phyloP scores from a whole-genome alignment of 2,888 invertebrate species.

The Pollenia angustigena region DNA sequence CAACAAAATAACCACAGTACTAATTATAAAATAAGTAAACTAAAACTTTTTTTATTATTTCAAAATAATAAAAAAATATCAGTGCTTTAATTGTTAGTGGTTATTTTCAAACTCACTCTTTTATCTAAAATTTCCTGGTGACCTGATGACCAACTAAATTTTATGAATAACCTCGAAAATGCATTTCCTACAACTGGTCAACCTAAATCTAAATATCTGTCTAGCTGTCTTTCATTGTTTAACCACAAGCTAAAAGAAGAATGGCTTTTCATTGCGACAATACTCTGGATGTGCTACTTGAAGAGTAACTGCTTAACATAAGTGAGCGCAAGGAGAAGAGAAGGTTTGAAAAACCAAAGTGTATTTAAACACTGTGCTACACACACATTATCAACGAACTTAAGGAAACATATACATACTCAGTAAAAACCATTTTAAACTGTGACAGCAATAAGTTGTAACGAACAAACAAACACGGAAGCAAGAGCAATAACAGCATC shows the following conservation, averaged over 20 bases:
- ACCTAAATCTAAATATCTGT: constrained; percentile 8
- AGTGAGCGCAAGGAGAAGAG: background rate
- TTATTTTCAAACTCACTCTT: no score
- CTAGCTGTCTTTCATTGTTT: constrained; percentile 26
- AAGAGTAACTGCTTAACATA: constrained; percentile 2
- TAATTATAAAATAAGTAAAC: no score
- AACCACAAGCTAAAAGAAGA: constrained; percentile 58
- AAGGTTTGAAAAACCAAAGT: constrained; percentile 25
- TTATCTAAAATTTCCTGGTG: no score
- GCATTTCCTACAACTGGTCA: constrained; percentile 31
- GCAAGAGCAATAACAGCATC: no score
- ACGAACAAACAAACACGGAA: constrained; percentile 14
- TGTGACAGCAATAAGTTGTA: constrained; percentile 41
- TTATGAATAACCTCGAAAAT: background rate
- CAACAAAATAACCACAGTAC: no score
- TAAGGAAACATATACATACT: background rate
- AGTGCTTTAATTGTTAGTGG: no score
- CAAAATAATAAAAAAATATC: no score
- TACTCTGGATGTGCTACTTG: constrained; percentile 2
- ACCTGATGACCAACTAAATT: no score
- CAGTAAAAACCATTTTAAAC: constrained; percentile 33
- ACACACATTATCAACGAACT: background rate
- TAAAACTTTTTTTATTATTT: no score
- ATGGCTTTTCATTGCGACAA: constrained; percentile 60
- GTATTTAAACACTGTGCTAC: constrained; percentile 40